Evolutionary conservation across 2,888 invertebrate species (phyloP), one percentile per base, ranked within the genome.

Genomic region (Punctoribates punctum): DNA sequence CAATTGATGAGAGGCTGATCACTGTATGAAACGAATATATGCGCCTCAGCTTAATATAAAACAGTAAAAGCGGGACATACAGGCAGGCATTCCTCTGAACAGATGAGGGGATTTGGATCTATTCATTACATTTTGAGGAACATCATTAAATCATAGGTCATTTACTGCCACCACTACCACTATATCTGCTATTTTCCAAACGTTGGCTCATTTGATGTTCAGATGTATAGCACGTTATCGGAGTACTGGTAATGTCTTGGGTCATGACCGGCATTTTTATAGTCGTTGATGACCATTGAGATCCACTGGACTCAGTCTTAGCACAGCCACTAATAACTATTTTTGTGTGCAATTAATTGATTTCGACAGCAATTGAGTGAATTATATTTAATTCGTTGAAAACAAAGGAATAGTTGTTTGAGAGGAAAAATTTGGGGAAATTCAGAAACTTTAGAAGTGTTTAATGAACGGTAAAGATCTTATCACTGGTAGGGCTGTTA

Each of bases 81-180:
- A 25, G 29, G 27, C 15, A 60, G 60, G 29, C 60, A 60, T 60
- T 60, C 60, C 60, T 25, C 25, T 17, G 29, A 60, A 60, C 60
- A 60, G 23, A 25, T 60, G 60, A 60, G 13, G 67, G 67, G 38
- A 67, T 67, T 67, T 34, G 38, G 67, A 38, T 34, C 67, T 38
- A 67, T 67, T 67, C 67, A 67, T 67, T 67, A 67, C 67, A 67
- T 67, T 60, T 25, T 6, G 38, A 38, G 38, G 38, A 67, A 34
- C 67, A 67, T 67, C 67, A 67, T 67, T 67, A 67, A 67, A 67
- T 67, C 67, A 67, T 67, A 67, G 67, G 67, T 67, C 67, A 67
- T 67, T 67, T 67, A 34, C 67, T 67, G 38, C 38, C 38, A n/a
- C 20, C 11, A 23, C 29, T 27, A n/a, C 20, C 11, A 23, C 29